Conservation (phyloP, 1,140 invertebrate species). For the Geopemphigus sp. region DNA sequence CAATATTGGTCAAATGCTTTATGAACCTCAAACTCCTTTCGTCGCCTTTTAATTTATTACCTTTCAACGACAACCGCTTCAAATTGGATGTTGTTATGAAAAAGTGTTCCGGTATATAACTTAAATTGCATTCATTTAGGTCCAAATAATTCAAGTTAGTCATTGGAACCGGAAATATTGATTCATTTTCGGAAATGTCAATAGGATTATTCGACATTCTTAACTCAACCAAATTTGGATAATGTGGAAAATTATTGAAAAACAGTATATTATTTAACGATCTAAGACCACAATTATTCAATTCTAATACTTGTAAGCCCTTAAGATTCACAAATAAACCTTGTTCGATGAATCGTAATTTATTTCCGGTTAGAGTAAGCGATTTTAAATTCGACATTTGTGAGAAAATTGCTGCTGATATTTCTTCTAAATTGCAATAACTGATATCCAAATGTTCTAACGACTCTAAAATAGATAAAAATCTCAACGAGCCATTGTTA, state of each 20-base stretch:
- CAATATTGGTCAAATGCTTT: constrained; percentile 60
- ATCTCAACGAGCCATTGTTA: no score
- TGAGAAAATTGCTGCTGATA: constrained; percentile 66
- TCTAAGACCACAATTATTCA: constrained; percentile 67
- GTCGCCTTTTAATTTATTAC: constrained; percentile 60
- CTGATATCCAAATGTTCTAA: constrained; percentile 72
- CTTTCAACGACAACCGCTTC: constrained; percentile 61
- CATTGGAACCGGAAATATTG: constrained; percentile 65
- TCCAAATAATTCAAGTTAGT: constrained; percentile 65
- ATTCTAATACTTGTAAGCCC: constrained; percentile 64
- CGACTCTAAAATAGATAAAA: constrained; percentile 58
- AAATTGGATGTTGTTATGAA: no score
- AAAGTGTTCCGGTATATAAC: no score
- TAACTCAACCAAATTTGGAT: constrained; percentile 68
- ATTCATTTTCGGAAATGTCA: constrained; percentile 58
- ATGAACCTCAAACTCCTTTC: constrained; percentile 59
- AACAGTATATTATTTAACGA: constrained; percentile 64
- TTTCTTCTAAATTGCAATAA: constrained; percentile 66
- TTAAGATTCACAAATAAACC: constrained; percentile 69
- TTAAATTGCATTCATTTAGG: constrained; percentile 14
- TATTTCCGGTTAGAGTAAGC: constrained; percentile 68
- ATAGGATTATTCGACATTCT: constrained; percentile 68
- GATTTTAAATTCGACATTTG: constrained; percentile 68
- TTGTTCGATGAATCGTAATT: constrained; percentile 64
- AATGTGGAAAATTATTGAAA: constrained; percentile 65